Base-by-base conservation (phyloP, 2,797 vertebrate genomes). In the Dendrocincla fuliginosa region DNA sequence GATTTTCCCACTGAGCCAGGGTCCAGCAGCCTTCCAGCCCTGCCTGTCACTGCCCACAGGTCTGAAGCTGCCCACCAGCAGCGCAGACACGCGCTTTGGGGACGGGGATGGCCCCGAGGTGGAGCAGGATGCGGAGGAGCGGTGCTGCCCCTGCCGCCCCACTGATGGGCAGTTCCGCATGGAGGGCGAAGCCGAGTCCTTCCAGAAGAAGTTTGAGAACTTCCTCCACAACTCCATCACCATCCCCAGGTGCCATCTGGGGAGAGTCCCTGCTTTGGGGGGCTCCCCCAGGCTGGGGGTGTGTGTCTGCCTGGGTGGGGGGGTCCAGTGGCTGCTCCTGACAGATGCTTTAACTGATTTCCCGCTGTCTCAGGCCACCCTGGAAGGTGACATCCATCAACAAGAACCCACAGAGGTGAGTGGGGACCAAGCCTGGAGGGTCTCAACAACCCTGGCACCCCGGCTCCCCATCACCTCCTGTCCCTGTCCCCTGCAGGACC, bases 151-250 rank as follows among this genome's bases (percentile, higher is more conserved):
- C 2, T 98, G 98, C 88, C 98, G 97, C 20, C 96, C 97, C 6
- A 71, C 97, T 1, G 90, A 97, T 0, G 97, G 92, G 46, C 97
- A 98, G 82, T 85, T 89, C 53, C 94, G 63, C 32, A n/a, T 97
- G 87, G 97, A 97, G 12, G 77, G 96, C 0, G 97, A 98, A 20
- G 97, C 98, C 0, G 97, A 97, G 57, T 98, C 98, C 39, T 98
- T 98, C 96, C 98, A 98, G 93, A 98, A 98, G 96, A 98, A 98
- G 87, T 98, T 98, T 8, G 98, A 98, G 91, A 98, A 98, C 96
- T 98, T 98, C 60, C 97, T 98, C 2, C 98, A 98, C 77, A 98
- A 98, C 59, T 98, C 98, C 42, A 98, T 98, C 97, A 98, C 98
- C 90, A 98, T 98, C 52, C 98, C 98, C 64, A 98, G 97, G 98